Conservation (phyloP, 2,113 vertebrate genomes). For the Lophotis ruficrista region DNA sequence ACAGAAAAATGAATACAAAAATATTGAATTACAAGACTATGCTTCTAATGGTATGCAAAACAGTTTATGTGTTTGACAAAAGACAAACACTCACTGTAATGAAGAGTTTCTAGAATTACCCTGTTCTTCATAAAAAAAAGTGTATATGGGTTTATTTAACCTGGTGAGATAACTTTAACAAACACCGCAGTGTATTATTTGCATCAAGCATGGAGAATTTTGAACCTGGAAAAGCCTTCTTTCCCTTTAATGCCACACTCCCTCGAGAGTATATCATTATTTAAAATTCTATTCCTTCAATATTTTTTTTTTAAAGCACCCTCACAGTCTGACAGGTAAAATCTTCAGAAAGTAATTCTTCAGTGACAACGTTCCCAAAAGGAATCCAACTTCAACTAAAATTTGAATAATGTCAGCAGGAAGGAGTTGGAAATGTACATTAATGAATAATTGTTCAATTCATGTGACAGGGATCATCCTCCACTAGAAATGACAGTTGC, state of each 20-base stretch:
- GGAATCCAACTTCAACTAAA: conserved; percentile 16
- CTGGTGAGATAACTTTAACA: not conserved
- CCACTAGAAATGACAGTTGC: conserved; percentile 11
- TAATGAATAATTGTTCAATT: conserved; percentile 43
- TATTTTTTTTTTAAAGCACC: not conserved
- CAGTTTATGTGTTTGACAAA: not conserved
- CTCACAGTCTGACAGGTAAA: conserved; percentile 39
- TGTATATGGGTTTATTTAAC: not conserved
- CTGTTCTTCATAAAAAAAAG: not conserved
- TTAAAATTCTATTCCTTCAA: conserved; percentile 13
- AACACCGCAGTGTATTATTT: not conserved
- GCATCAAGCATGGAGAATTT: not conserved
- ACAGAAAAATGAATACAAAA: not conserved
- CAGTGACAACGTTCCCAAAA: conserved; percentile 31
- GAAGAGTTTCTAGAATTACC: not conserved
- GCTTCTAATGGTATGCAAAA: not conserved
- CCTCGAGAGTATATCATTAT: not conserved
- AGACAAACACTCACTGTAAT: not conserved
- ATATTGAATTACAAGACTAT: not conserved
- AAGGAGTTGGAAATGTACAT: conserved; percentile 28
- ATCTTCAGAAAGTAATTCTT: conserved; percentile 11
- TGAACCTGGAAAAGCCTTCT: not conserved
- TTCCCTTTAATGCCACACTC: not conserved
- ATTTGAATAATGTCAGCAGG: conserved; percentile 52
- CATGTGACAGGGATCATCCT: conserved; percentile 9